Evolutionary conservation across 2,113 vertebrate species (phyloP).

Genomic region (Alligator sinensis): DNA sequence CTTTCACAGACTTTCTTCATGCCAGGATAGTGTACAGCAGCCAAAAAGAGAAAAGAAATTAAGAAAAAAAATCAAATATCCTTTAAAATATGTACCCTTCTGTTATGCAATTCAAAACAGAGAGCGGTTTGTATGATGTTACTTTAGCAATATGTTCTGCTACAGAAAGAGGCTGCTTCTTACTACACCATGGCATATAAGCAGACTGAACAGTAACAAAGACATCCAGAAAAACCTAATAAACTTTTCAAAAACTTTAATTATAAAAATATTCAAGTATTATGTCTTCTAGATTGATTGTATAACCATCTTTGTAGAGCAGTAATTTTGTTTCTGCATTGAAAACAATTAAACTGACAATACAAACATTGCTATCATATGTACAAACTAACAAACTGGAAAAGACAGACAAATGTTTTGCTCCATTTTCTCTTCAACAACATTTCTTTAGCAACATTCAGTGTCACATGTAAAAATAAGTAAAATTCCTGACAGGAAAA

Average conservation of each 20-base stretch:
- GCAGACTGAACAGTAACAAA: background rate
- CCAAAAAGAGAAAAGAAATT: background rate
- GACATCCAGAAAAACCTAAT: background rate
- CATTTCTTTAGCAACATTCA: background rate
- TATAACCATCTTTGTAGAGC: background rate
- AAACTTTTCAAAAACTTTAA: background rate
- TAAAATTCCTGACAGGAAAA: background rate
- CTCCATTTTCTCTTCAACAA: background rate
- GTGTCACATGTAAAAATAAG: background rate
- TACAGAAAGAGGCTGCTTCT: background rate
- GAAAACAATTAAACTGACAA: background rate
- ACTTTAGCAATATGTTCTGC: background rate
- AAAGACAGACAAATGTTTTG: background rate
- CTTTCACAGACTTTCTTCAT: background rate
- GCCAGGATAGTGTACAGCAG: background rate
- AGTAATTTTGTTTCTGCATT: background rate
- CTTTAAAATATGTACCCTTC: background rate
- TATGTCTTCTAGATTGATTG: background rate
- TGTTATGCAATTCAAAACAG: background rate
- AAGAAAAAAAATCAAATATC: background rate
- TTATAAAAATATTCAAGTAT: background rate
- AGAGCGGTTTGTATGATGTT: background rate
- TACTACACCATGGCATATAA: background rate
- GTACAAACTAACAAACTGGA: background rate
- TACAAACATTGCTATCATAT: background rate